Conservation (phyloP, 2,888 invertebrate genomes). For the Prosopocoilus inquinatus region DNA sequence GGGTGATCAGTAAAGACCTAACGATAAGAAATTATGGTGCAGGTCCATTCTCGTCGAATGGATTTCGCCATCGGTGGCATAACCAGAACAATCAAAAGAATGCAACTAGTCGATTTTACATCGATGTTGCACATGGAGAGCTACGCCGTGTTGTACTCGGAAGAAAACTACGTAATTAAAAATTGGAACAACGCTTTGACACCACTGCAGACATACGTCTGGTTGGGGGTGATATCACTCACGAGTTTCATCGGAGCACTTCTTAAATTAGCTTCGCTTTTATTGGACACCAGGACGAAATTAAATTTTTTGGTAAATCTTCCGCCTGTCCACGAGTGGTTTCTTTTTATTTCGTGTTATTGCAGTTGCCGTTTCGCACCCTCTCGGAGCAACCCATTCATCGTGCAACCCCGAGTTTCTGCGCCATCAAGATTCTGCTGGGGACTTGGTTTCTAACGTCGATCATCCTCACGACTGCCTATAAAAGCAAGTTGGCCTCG, state of each 20-base stretch:
- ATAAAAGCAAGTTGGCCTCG: constrained; percentile 32
- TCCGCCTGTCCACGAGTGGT: too few relatives aligned
- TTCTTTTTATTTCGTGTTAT: background rate
- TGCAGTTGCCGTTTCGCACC: constrained; percentile 11
- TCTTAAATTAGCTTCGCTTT: background rate
- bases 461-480: constrained; percentile 28
- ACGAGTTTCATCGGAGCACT: background rate
- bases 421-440: constrained; percentile 11
- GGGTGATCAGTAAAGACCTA: too few relatives aligned
- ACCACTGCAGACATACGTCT: background rate
- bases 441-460: constrained; percentile 22
- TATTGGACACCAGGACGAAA: too few relatives aligned
- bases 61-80: constrained; percentile 19
- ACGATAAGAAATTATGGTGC: background rate
- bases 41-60: constrained; percentile 14
- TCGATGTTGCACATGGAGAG: constrained; percentile 21
- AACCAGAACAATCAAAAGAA: constrained; percentile 13
- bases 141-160: constrained; percentile 10
- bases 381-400: constrained; percentile 14
- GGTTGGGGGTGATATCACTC: background rate
- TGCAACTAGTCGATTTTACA: constrained; percentile 12
- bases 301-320: too few relatives aligned
- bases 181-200: background rate
- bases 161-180: background rate
- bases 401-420: constrained; percentile 1